Base-by-base conservation (phyloP, 2,113 vertebrate genomes). In the Galeopterus variegatus region DNA sequence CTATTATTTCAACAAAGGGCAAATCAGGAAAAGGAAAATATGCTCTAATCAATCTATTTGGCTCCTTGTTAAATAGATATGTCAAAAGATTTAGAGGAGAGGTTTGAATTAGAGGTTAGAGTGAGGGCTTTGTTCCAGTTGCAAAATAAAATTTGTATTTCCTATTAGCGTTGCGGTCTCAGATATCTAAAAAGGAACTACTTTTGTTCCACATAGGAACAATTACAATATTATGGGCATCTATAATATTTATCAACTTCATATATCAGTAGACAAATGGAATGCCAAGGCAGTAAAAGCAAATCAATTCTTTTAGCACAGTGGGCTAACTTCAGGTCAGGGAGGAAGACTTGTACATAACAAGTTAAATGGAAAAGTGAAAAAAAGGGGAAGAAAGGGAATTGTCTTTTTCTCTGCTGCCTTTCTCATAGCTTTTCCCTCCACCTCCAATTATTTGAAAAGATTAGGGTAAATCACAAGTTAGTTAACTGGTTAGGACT, bases 1-100 rank as follows among this genome's bases (percentile, higher is more conserved):
- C 67, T 91, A 67, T 73, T 87, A 79, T 91, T 97, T 93, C 31
- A 88, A 93, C 24, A 81, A 95, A 96, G 52, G 69, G 56, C 62
- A 95, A 88, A 88, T 75, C 75, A 94, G 56, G 73, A 91, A 94
- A 96, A 75, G 88, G 21, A 88, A 94, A 75, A 92, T 95, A 62
- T 24, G 77, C 17, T 54, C 7, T 95, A 86, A 96, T n/a, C 64
- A 89, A 52, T 81, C 45, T 64, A 75, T 69, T 45, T 77, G 88
- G 33, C n/a, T 90, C 69, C 86, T 84, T 92, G 28, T 89, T 85
- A 67, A 92, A 77, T 1, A 76, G 56, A 36, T 87, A 50, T 18
- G 28, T 76, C 41, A 76, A 81, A 94, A 88, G 70, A 45, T 77
- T 94, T 73, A 77, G 41, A 65, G 69, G 45, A 41, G 54, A 60